A percentile compares a stretch with the other conserved stretches of the same genome.
Conservation (phyloP, 2,113 vertebrate species). For the Zootoca vivipara region DNA sequence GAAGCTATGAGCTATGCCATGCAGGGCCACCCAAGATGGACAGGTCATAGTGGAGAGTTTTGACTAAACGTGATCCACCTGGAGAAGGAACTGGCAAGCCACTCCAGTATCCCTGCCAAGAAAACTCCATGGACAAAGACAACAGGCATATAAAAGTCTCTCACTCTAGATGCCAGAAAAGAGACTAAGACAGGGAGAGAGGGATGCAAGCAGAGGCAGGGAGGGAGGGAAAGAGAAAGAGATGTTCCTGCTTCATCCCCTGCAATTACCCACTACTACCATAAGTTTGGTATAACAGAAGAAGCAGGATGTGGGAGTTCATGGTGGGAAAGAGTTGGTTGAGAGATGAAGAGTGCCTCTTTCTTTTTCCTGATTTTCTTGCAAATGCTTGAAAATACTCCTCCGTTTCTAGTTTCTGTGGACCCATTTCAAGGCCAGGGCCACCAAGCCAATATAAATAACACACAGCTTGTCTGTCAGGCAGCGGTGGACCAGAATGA, state of each 20-base stretch:
- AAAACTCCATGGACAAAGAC: no score
- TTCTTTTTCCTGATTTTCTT: not conserved
- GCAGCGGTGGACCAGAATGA: not conserved
- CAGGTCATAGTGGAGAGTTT: no score
- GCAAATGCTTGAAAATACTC: not conserved
- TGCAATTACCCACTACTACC: not conserved
- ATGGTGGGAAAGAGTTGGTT: not conserved
- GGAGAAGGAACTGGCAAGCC: no score
- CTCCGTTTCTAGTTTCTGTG: not conserved
- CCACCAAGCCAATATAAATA: conserved; percentile 17
- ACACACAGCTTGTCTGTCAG: not conserved
- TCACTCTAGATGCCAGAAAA: not conserved
- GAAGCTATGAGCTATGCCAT: no score
- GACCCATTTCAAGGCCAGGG: not conserved
- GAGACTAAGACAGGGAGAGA: not conserved
- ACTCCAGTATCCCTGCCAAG: no score
- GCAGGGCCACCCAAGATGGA: no score
- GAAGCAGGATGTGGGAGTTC: not conserved
- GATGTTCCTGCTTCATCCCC: not conserved
- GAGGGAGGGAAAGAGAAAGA: not conserved
- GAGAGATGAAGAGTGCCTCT: not conserved
- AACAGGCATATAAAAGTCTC: no score
- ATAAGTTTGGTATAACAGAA: not conserved
- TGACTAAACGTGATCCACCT: no score
- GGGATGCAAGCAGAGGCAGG: no score